phyloP scores from a whole-genome alignment of 2,113 vertebrate genomes.

The Irena cyanogastra region DNA sequence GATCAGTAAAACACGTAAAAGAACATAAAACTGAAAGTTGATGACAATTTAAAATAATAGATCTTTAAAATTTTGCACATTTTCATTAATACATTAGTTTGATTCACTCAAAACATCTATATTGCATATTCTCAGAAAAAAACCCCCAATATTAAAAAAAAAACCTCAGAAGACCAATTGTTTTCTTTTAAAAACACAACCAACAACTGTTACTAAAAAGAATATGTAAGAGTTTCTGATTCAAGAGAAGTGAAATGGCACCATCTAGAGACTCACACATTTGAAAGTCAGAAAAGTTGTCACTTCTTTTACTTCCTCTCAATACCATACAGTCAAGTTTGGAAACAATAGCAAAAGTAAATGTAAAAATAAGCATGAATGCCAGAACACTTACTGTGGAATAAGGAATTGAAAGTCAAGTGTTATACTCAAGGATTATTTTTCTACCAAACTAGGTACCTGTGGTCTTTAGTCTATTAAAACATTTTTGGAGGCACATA shows the following conservation, averaged over 20 bases:
- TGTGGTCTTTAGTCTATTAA: not conserved
- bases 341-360: not conserved
- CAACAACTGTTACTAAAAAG: not conserved
- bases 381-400: not conserved
- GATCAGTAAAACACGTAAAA: not conserved
- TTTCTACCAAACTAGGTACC: not conserved
- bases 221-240: not conserved
- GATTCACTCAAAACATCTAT: not conserved
- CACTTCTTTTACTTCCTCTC: not conserved
- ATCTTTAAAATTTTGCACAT: not conserved
- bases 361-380: not conserved
- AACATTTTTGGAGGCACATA: not conserved
- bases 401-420: not conserved
- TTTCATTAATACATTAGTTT: not conserved
- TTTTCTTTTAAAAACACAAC: not conserved
- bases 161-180: not conserved
- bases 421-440: not conserved
- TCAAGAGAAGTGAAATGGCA: conserved; percentile 1
- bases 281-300: not conserved
- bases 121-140: not conserved
- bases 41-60: not conserved
- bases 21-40: not conserved
- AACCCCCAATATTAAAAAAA: not conserved
- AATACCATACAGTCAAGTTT: not conserved
- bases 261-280: conserved; percentile 59